Percentiles rank a stretch among this genome's conserved stretches.
phyloP scores from a whole-genome alignment of 2,113 vertebrate genomes.

The Lepisosteus oculatus region DNA sequence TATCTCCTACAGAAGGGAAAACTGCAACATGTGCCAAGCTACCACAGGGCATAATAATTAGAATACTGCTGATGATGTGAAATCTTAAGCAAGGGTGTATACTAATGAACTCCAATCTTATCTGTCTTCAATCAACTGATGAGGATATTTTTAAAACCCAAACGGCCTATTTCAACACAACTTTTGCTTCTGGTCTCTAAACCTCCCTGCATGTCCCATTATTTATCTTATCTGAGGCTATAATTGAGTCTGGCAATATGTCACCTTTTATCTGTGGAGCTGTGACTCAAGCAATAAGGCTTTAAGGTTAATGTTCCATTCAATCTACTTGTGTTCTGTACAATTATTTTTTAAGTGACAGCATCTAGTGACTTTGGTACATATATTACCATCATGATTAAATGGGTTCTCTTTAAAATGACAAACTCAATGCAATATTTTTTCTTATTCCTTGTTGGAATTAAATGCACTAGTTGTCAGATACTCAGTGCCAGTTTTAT shows the following conservation, averaged over 20 bases:
- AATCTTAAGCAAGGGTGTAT: neutral
- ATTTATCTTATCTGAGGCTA: slow-evolving; percentile 48
- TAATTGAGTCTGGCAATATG: slow-evolving; percentile 40
- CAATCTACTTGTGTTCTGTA: slow-evolving; percentile 10
- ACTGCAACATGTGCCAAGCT: too few relatives aligned
- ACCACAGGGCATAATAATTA: too few relatives aligned
- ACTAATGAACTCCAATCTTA: slow-evolving; percentile 1
- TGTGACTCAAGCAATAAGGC: slow-evolving; percentile 20
- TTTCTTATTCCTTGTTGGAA: neutral
- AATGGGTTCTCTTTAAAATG: neutral
- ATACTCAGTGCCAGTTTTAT: too few relatives aligned
- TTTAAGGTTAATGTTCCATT: slow-evolving; percentile 36
- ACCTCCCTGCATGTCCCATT: slow-evolving; percentile 68
- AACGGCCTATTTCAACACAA: slow-evolving; percentile 40
- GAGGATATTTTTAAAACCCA: slow-evolving; percentile 28
- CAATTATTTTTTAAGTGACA: slow-evolving; percentile 3
- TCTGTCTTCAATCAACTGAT: slow-evolving; percentile 32
- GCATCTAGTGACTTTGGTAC: neutral
- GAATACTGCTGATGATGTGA: neutral
- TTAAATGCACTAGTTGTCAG: too few relatives aligned
- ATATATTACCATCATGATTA: neutral
- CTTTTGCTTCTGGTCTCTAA: slow-evolving; percentile 38
- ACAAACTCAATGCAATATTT: neutral
- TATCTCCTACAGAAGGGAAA: too few relatives aligned
- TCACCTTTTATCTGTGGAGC: slow-evolving; percentile 49